phyloP scores from a whole-genome alignment of 2,888 invertebrate species.

The Malthinus seriepunctatus region DNA sequence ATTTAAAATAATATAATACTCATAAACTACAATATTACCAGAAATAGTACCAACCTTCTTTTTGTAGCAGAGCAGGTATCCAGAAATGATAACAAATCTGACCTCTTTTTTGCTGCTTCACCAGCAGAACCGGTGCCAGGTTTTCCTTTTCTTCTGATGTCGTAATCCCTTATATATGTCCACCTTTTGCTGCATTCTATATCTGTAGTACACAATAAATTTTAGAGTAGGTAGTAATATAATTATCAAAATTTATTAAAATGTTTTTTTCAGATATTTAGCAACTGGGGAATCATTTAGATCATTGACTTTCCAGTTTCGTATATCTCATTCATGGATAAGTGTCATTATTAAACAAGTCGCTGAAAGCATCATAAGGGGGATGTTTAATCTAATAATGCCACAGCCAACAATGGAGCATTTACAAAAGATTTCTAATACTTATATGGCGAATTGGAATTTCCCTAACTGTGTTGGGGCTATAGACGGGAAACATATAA shows the following conservation, averaged over 20 bases:
- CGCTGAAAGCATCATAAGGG: slow-evolving; percentile 14
- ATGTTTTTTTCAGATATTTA: slow-evolving; percentile 25
- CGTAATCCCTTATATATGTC: slow-evolving; percentile 45
- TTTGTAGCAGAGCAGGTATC: too few relatives aligned
- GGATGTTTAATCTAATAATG: slow-evolving; percentile 23
- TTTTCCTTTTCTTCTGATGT: slow-evolving; percentile 43
- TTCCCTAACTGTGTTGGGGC: slow-evolving; percentile 33
- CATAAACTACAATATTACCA: too few relatives aligned
- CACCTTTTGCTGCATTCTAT: slow-evolving; percentile 41
- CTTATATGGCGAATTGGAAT: slow-evolving; percentile 15
- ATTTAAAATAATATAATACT: too few relatives aligned
- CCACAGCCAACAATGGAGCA: slow-evolving; percentile 30
- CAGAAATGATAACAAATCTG: not conserved
- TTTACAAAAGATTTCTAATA: not conserved
- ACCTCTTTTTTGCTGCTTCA: slow-evolving; percentile 26
- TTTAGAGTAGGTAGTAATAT: too few relatives aligned
- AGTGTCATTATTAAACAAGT: slow-evolving; percentile 17
- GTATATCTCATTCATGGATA: slow-evolving; percentile 35
- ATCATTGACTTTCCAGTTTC: slow-evolving; percentile 35
- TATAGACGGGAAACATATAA: slow-evolving; percentile 32
- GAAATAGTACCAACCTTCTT: too few relatives aligned
- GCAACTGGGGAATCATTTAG: slow-evolving; percentile 33
- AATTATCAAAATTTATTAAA: slow-evolving; percentile 7
- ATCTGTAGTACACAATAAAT: too few relatives aligned
- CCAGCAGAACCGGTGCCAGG: slow-evolving; percentile 37